Base-by-base conservation (phyloP, 2,113 vertebrate genomes). In the Gambusia affinis region DNA sequence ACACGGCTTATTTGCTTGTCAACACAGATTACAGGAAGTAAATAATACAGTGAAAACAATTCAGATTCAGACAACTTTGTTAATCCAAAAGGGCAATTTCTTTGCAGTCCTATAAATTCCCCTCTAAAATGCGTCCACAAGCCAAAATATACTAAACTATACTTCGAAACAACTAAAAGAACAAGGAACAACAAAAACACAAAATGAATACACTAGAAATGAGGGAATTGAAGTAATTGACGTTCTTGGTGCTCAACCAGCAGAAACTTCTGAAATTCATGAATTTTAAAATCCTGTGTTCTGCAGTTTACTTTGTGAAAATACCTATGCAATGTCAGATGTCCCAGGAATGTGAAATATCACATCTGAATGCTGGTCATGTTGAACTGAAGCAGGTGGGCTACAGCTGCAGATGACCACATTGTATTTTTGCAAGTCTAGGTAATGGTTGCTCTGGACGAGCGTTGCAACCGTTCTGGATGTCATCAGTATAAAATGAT, bases 401-500 rank as follows among this genome's bases (percentile, higher is more conserved):
- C 44, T 47, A 47, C 14, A 47, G 44, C 4, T 19, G 44, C 14
- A 17, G 44, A 51, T 3, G 39, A 42, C 47, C 47, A 54, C 47
- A 54, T 7, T 6, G 7, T 19, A 22, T 54, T 54, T 51, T 33
- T 33, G 27, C 27, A 27, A 27, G 27, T 27, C 27, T 27, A 27
- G 27, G 27, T 27, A 27, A 8, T n/a, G 8, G 51, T n/a, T 57
- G 51, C 10, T 2, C 24, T 1, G 14, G 15, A 47, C 4, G 1
- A 83, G 73, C 63, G 64, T 72, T 60, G 12, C 27, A 54, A 60
- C 76, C 95, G 93, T 93, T 68, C 88, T 95, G 73, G 94, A 95
- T 71, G 94, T 95, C 93, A 84, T 90, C 8, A 94, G 93, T 93
- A 85, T 94, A 27, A 88, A 92, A 42, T 87, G 91, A 51, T 93